These are phyloP conservation scores for Hypomecis punctinalis DNA, from an alignment of 2,888 invertebrate species.

Conservation along the genomic window DNA sequence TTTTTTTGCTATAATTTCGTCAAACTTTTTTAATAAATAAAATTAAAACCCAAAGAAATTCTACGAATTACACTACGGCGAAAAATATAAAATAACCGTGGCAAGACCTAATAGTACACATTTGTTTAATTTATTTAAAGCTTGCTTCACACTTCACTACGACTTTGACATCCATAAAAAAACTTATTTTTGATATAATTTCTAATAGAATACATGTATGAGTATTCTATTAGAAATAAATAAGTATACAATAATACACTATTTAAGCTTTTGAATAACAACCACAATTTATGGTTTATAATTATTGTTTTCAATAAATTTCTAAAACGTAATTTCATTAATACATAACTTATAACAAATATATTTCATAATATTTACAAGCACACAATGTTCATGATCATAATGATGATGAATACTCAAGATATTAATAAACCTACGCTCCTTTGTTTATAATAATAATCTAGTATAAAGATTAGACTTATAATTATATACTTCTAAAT, in stretches of 20 bases:
- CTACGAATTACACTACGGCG: constrained; percentile 26
- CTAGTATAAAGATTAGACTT: too few relatives aligned
- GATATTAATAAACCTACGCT: too few relatives aligned
- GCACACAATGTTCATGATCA: background rate
- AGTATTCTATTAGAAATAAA: too few relatives aligned
- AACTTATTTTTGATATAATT: constrained; percentile 3
- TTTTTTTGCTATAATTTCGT: too few relatives aligned
- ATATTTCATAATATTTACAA: constrained; percentile 3
- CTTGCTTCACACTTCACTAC: constrained; percentile 2
- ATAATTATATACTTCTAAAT: too few relatives aligned
- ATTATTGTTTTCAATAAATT: background rate
- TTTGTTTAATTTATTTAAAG: constrained; percentile 7
- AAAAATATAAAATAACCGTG: constrained; percentile 28
- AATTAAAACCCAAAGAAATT: constrained; percentile 25
- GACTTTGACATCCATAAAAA: background rate
- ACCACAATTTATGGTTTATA: background rate
- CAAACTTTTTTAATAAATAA: constrained; percentile 23
- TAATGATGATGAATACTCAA: background rate
- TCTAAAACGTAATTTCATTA: background rate
- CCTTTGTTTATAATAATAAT: too few relatives aligned
- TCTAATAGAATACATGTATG: too few relatives aligned
- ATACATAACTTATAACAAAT: background rate
- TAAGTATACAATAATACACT: too few relatives aligned
- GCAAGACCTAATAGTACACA: constrained; percentile 33
- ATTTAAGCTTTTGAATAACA: background rate